Conservation (phyloP, 1,140 invertebrate species). For the Acarapis woodi region DNA sequence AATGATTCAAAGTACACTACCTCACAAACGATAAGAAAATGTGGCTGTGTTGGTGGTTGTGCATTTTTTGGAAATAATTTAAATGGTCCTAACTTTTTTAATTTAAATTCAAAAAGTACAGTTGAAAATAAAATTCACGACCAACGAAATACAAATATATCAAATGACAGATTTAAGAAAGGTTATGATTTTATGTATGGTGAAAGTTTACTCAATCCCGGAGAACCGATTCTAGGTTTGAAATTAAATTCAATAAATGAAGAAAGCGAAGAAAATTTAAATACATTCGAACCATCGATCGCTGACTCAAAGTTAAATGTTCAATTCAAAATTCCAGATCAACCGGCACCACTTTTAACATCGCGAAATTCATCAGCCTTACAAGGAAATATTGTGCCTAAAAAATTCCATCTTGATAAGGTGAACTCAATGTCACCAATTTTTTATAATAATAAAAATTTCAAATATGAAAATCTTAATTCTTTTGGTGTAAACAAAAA, state of each 20-base stretch:
- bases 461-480: too few relatives aligned
- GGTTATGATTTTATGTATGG: conserved; percentile 49
- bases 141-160: background rate
- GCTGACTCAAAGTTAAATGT: too few relatives aligned
- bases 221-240: conserved; percentile 31
- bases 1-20: conserved; percentile 18
- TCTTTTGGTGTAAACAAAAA: too few relatives aligned
- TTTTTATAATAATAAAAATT: too few relatives aligned
- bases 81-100: conserved; percentile 11
- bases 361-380: too few relatives aligned
- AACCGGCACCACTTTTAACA: too few relatives aligned
- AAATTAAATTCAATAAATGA: conserved; percentile 1
- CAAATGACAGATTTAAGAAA: background rate
- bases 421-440: too few relatives aligned
- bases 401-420: too few relatives aligned
- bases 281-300: conserved; percentile 3
- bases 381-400: too few relatives aligned
- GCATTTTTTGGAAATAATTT: conserved; percentile 51
- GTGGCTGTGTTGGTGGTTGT: conserved; percentile 82
- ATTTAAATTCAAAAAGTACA: too few relatives aligned
- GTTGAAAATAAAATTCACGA: too few relatives aligned
- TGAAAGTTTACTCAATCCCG: conserved; percentile 62
- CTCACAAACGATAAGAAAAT: conserved; percentile 30
- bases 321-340: too few relatives aligned
- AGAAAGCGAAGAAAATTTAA: background rate